These are phyloP conservation scores for Psittacus erithacus DNA, from an alignment of 2,113 vertebrate species.

Conservation along the genomic window DNA sequence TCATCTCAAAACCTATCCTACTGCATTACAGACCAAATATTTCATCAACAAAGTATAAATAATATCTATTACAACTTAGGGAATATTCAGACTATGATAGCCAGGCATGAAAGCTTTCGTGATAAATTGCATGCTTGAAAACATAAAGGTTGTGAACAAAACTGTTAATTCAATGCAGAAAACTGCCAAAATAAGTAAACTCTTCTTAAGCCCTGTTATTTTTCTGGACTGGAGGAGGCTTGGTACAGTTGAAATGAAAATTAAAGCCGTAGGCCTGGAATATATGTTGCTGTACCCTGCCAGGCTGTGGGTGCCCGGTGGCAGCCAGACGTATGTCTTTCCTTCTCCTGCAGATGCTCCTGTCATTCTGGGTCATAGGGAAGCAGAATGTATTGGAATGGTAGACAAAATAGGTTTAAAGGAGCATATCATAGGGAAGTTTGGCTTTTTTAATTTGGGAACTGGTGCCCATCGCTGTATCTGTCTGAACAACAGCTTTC, in stretches of 20 bases:
- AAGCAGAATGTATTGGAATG: not conserved
- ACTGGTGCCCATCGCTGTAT: not conserved
- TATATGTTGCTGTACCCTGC: not conserved
- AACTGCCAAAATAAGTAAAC: not conserved
- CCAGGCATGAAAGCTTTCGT: not conserved
- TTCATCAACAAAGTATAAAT: not conserved
- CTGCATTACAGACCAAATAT: not conserved
- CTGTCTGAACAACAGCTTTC: not conserved
- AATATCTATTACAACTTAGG: not conserved
- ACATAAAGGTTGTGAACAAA: not conserved
- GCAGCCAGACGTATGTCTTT: not conserved
- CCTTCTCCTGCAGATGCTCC: constrained; percentile 23
- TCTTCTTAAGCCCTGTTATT: not conserved
- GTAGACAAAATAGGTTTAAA: not conserved
- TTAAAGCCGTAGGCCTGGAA: not conserved
- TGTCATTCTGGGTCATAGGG: not conserved
- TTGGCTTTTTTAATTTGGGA: not conserved
- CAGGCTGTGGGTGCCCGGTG: not conserved
- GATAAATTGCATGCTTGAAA: not conserved
- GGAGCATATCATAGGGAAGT: not conserved
- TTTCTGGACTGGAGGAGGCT: not conserved
- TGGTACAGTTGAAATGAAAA: not conserved
- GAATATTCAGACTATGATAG: not conserved
- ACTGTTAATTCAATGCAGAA: not conserved
- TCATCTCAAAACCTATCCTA: not conserved